Evolutionary conservation across 2,797 vertebrate species (phyloP), one percentile per base, ranked within the genome.

Genomic region (Atherinosoma microstoma): DNA sequence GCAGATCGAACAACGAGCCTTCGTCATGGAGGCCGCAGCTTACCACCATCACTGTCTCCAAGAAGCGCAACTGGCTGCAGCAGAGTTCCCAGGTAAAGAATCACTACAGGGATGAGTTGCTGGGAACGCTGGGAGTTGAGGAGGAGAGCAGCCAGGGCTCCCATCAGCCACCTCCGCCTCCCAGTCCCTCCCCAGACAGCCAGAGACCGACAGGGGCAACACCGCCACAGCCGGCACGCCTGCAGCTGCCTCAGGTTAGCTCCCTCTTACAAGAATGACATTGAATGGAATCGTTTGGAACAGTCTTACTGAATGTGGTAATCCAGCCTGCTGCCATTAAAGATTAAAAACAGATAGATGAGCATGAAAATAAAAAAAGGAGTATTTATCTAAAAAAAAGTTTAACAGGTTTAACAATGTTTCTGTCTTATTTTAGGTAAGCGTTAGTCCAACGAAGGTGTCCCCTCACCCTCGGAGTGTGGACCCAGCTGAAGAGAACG

Each of bases 41-140:
- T 81, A 97, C 96, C 89, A 96, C 93, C 91, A 99, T 99, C 79
- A 99, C 98, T 0, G 97, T 99, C 63, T 98, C 97, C 53, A 99
- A 99, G 93, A 99, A 99, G 79, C 97, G 97, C 56, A 99, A 96
- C 90, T 99, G 98, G 98, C 92, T 99, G 49, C 97, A 97, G 91
- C 98, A 99, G 92, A 98, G 97, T 88, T 91, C 93, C 0, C 80
- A 87, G 0, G 90, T 91, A 42, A 94, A 86, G 60, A 84, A 79
- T 58, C 90, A 88, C 36, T 88, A 88, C 71, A 86, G 68, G 47
- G 95, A 95, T 15, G 94, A 95, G 67, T 87, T 87, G 74, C 82
- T 84, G 51, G 73, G 83, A 30, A 73, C 75, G 59, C 68, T 91
- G 91, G 91, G 94, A 91, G 76, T 79, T 0, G 86, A 67, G 29